Conservation (phyloP, 2,888 invertebrate genomes). For the Horisme vitalbata region DNA sequence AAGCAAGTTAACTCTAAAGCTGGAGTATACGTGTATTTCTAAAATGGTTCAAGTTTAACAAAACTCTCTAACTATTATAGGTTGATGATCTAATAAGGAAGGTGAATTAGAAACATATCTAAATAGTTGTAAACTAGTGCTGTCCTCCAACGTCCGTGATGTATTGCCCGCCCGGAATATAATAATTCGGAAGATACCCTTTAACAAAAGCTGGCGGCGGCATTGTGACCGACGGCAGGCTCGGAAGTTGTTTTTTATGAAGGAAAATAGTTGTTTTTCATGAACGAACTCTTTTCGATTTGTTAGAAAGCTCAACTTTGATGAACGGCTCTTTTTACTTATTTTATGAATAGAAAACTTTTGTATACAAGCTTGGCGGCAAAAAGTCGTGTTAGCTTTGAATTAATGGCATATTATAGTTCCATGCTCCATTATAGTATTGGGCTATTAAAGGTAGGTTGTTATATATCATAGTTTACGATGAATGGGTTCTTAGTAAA, state of each 20-base stretch:
- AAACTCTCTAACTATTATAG: too few species aligned
- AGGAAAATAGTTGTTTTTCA: constrained; percentile 9
- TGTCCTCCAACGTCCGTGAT: background rate
- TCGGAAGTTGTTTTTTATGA: constrained; percentile 9
- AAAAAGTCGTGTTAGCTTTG: too few species aligned
- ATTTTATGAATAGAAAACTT: constrained; percentile 1
- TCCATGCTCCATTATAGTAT: too few species aligned
- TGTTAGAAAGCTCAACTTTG: constrained; percentile 13
- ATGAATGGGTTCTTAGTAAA: too few species aligned
- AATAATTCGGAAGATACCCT: background rate
- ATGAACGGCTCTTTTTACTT: constrained; percentile 5
- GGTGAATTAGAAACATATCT: background rate
- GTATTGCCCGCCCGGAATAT: background rate
- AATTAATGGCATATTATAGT: too few species aligned
- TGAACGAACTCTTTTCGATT: constrained; percentile 11
- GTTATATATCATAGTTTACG: too few species aligned
- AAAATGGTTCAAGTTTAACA: too few species aligned
- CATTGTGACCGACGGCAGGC: background rate
- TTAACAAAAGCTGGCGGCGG: constrained; percentile 1
- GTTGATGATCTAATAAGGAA: background rate
- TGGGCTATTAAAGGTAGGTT: too few species aligned
- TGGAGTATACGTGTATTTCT: too few species aligned
- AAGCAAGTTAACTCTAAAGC: too few species aligned
- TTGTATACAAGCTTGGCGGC: too few species aligned
- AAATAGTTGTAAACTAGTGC: too few species aligned